Base-by-base conservation (phyloP, 2,113 vertebrate genomes). In the Onychostruthus taczanowskii region DNA sequence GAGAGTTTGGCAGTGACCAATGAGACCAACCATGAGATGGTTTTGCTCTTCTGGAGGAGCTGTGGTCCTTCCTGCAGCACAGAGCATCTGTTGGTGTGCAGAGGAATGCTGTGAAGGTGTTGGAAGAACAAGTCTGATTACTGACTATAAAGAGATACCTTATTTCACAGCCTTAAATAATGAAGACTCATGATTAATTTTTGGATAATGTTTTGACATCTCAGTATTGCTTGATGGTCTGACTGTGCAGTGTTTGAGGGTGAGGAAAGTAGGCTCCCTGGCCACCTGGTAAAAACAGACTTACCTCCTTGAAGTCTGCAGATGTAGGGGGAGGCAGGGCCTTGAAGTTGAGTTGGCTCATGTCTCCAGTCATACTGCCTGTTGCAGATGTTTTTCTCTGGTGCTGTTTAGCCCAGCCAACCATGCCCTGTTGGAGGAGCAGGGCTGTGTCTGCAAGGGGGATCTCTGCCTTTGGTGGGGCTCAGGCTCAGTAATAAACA, bases 51-150 rank as follows among this genome's bases (percentile, higher is more conserved):
- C 13, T 74, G 46, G 41, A n/a, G 39, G 46, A 81, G 37, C 64
- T 91, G 43, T 4, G 11, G 46, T 56, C 49, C n/a, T 77, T 66
- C 53, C 10, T 28, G n/a, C 5, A 17, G 49, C 41, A 10, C 13
- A 44, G 77, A 66, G 50, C 46, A n/a, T 56, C 41, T 3, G 0
- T 9, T 44, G 55, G 44, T 15, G 0, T 67, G 73, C 31, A 11
- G 68, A 47, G 27, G 41, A 31, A 11, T 52, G 46, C 26, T 4
- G 4, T 3, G 9, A 52, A 43, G 30, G 11, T 0, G 0, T 12
- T 49, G 62, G 39, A 49, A 86, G 47, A 3, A 8, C 28, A 53
- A 11, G 43, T 67, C 52, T 80, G 67, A 50, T 74, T 56, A 56
- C 47, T 41, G 43, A 9, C 72, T 80, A 2, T 52, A 7, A 37